Base-by-base conservation (phyloP, 2,888 invertebrate genomes). In the Polia nebulosa region DNA sequence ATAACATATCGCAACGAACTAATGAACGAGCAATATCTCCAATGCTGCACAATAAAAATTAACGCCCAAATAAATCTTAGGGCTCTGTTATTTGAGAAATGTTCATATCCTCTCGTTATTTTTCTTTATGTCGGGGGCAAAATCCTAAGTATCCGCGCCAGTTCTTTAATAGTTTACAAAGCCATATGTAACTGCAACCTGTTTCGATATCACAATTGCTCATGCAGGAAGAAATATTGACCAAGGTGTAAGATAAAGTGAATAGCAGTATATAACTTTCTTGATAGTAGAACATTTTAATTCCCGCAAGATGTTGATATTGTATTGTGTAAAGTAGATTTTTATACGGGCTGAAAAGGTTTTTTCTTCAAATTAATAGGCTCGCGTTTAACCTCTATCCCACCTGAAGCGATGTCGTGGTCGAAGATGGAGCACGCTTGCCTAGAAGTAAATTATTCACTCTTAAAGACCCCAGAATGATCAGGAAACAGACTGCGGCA, bases 51-150 rank as follows among this genome's bases (percentile, higher is more conserved):
- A 64, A 80, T 77, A 77, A 77, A 77, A 77, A 77, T 64, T 58
- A 61, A 80, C 60, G 63, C 76, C 57, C 20, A 76, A 77, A 76
- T 80, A 77, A 77, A 77, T 77, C 77, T 77, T 34, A 7, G 8
- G 8, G 20, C 44, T 17, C 17, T 29, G 66, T 60, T 67, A 76
- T 76, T 76, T 75, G 63, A 80, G 44, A 56, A 69, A 77, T 76
- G 80, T 68, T 80, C 69, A 47, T 56, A 63, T 45, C 41, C 44
- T 53, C 22, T 32, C 69, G 60, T 76, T 64, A 80, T 60, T 75
- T 76, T 79, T 69, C 80, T 76, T 75, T 59, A 62, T 56, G 55
- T 73, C 25, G 20, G 20, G 44, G 9, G 59, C 27, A 47, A 60
- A 79, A 76, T 63, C 59, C 15, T 56, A 44, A 59, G 75, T 52